Conservation (phyloP, 2,888 invertebrate species). For the Thecophora atra region DNA sequence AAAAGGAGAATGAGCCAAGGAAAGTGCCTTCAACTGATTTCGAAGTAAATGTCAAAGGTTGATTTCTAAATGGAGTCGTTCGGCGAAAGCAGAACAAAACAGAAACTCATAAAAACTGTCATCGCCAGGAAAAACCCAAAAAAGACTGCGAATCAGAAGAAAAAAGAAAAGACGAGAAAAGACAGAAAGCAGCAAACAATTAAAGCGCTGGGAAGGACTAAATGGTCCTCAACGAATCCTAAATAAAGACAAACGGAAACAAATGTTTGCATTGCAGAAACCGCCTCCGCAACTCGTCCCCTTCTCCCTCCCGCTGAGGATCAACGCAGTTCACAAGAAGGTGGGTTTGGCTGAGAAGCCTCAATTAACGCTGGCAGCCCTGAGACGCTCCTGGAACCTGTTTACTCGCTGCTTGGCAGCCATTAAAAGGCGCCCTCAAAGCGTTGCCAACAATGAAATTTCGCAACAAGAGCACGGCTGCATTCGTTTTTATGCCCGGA, state of each 20-base stretch:
- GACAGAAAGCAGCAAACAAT: background rate
- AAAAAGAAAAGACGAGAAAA: background rate
- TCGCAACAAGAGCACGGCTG: background rate
- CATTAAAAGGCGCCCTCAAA: background rate
- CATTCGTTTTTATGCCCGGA: conserved; percentile 6
- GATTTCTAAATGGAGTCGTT: too few species aligned
- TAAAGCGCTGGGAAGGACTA: background rate
- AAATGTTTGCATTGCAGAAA: background rate
- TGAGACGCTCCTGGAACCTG: too few species aligned
- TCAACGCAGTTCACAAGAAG: background rate
- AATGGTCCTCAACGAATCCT: conserved; percentile 21
- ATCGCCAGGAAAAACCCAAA: background rate
- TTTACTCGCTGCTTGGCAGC: background rate
- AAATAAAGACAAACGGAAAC: background rate
- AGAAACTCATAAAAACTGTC: background rate
- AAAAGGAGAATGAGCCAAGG: too few species aligned
- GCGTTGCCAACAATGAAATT: background rate
- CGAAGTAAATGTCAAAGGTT: too few species aligned
- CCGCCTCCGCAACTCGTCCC: background rate
- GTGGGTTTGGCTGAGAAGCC: background rate
- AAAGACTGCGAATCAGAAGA: background rate
- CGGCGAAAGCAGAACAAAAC: background rate
- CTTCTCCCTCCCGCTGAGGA: background rate
- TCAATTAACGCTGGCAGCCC: background rate
- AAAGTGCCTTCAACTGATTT: too few species aligned